Percentiles rank a stretch among this genome's conserved stretches.
Evolutionary conservation across 2,797 vertebrate species (phyloP).

Genomic region (Pseudocheirus occidentalis): DNA sequence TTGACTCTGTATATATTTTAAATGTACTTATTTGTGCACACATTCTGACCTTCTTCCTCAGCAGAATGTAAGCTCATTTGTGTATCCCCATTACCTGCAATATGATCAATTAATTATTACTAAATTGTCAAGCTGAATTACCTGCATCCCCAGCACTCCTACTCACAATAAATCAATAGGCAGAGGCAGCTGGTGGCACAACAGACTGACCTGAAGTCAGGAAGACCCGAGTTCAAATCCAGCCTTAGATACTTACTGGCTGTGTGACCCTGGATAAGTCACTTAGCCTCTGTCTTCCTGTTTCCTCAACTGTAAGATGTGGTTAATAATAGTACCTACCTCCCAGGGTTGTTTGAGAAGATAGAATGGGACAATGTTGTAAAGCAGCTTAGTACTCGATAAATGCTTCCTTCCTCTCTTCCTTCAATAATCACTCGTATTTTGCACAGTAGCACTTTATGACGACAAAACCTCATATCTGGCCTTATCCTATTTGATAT

Average conservation of each 20-base stretch:
- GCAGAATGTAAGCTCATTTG: not conserved
- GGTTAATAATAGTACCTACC: not conserved
- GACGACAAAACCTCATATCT: not conserved
- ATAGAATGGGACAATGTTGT: not conserved
- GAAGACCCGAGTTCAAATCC: not conserved
- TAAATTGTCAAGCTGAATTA: not conserved
- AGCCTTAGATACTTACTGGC: not conserved
- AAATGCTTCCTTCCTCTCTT: not conserved
- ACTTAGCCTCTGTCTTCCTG: not conserved
- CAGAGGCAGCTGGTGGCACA: not conserved
- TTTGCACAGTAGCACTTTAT: not conserved
- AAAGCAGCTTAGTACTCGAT: not conserved
- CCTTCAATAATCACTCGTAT: not conserved
- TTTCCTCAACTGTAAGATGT: not conserved
- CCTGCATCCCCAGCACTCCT: not conserved
- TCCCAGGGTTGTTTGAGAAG: not conserved
- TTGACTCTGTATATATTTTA: not conserved
- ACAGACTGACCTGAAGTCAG: not conserved
- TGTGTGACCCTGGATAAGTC: not conserved
- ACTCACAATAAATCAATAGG: not conserved
- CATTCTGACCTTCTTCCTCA: not conserved
- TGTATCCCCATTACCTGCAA: not conserved
- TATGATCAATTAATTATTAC: not conserved
- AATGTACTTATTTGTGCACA: not conserved
- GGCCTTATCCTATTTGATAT: not conserved